Conservation (phyloP, 2,113 vertebrate species). For the Tenebrosternarchus preto region DNA sequence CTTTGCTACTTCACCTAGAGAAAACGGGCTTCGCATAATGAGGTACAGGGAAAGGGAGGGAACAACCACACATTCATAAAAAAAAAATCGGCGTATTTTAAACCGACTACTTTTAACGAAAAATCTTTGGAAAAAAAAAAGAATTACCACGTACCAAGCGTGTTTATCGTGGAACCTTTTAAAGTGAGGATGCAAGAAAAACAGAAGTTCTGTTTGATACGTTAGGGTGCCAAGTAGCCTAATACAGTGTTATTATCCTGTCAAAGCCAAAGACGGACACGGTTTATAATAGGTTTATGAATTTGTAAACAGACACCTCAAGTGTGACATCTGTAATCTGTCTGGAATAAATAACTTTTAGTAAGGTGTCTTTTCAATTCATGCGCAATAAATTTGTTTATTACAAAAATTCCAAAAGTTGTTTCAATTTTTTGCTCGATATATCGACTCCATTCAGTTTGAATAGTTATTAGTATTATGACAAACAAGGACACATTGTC, state of each 20-base stretch:
- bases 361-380: neutral
- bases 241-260: neutral
- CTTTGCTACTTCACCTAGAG: constrained; percentile 73
- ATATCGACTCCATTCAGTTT: neutral
- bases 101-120: neutral
- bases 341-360: neutral
- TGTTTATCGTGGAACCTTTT: neutral
- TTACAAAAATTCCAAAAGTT: neutral
- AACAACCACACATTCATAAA: constrained; percentile 54
- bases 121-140: no score
- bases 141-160: neutral
- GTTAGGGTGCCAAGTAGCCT: neutral
- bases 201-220: neutral
- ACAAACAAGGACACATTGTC: neutral
- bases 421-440: neutral
- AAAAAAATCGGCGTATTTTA: constrained; percentile 17
- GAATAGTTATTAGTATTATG: neutral
- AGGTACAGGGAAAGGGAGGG: constrained; percentile 72
- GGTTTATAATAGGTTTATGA: no score
- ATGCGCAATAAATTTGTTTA: neutral
- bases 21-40: constrained; percentile 44
- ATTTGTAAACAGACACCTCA: neutral
- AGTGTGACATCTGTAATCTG: constrained; percentile 1
- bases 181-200: neutral
- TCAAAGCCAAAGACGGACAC: no score